These are phyloP conservation scores for Caenorhabditis becei DNA, from an alignment of 2,888 invertebrate genomes.

Conservation along the genomic window DNA sequence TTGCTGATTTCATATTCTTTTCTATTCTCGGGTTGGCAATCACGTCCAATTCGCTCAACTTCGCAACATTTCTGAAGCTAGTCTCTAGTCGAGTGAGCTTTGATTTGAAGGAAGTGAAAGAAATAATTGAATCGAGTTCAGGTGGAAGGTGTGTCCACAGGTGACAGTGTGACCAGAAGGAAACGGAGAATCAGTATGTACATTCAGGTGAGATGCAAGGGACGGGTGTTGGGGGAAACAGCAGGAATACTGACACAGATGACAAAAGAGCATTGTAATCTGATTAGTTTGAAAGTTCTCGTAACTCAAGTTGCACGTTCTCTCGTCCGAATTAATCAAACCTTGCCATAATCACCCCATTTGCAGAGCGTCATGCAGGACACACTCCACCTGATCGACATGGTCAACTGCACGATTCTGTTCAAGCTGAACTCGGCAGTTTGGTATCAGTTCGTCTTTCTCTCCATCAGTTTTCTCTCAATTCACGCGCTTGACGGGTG, in stretches of 20 bases:
- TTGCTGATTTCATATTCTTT: slow-evolving; percentile 59
- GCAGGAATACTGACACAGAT: too few relatives aligned
- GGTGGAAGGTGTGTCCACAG: slow-evolving; percentile 45
- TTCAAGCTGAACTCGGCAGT: slow-evolving; percentile 52
- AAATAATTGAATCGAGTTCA: slow-evolving; percentile 11
- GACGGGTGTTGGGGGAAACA: background rate
- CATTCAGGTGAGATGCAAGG: slow-evolving; percentile 38
- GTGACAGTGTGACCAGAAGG: slow-evolving; percentile 30
- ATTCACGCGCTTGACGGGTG: slow-evolving; percentile 59
- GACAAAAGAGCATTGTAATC: too few relatives aligned
- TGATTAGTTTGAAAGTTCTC: background rate
- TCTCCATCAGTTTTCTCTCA: slow-evolving; percentile 54
- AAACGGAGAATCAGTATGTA: slow-evolving; percentile 56
- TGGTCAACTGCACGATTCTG: slow-evolving; percentile 60
- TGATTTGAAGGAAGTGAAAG: background rate
- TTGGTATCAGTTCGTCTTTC: slow-evolving; percentile 59
- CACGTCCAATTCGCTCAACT: slow-evolving; percentile 55
- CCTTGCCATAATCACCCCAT: slow-evolving; percentile 29
- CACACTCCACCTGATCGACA: slow-evolving; percentile 58
- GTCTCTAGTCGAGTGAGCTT: slow-evolving; percentile 36
- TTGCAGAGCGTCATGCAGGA: slow-evolving; percentile 58
- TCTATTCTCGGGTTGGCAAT: slow-evolving; percentile 37
- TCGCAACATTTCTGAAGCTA: slow-evolving; percentile 52
- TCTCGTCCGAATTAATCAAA: background rate
- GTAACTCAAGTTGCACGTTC: slow-evolving; percentile 1